These are phyloP conservation scores for Exephanes ischioxanthus DNA, from an alignment of 2,888 invertebrate species.

Conservation along the genomic window DNA sequence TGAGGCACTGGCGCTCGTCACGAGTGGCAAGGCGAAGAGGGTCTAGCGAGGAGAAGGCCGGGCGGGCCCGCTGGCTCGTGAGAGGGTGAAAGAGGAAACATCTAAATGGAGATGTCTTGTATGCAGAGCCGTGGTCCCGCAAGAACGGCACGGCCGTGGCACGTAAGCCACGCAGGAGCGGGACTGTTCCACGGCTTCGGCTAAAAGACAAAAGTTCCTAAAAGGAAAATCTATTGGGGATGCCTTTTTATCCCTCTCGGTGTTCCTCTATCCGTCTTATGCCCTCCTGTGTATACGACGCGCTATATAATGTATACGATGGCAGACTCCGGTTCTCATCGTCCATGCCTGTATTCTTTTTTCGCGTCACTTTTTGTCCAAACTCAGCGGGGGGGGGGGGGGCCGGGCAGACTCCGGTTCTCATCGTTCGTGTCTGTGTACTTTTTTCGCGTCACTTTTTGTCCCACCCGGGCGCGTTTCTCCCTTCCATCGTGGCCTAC, in stretches of 20 bases:
- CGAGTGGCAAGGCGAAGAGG: conserved; percentile 55
- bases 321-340: conserved; percentile 2
- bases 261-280: conserved; percentile 56
- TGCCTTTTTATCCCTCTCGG: conserved; percentile 66
- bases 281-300: conserved; percentile 37
- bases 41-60: conserved; percentile 52
- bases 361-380: no score
- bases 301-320: neutral
- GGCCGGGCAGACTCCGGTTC: neutral
- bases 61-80: conserved; percentile 41
- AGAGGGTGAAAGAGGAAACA: conserved; percentile 72
- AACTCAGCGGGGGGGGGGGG: no score
- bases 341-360: no score
- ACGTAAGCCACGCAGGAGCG: conserved; percentile 70
- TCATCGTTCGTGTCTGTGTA: neutral
- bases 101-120: conserved; percentile 84
- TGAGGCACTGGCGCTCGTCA: conserved; percentile 40
- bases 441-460: no score
- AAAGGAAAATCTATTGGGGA: conserved; percentile 78
- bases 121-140: conserved; percentile 79
- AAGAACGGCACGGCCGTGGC: conserved; percentile 75
- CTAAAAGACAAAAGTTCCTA: conserved; percentile 81
- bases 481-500: conserved; percentile 1
- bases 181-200: conserved; percentile 64
- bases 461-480: conserved; percentile 4